Evolutionary conservation across 2,797 vertebrate genomes (phyloP).

Genomic region (Acrocephalus scirpaceus): DNA sequence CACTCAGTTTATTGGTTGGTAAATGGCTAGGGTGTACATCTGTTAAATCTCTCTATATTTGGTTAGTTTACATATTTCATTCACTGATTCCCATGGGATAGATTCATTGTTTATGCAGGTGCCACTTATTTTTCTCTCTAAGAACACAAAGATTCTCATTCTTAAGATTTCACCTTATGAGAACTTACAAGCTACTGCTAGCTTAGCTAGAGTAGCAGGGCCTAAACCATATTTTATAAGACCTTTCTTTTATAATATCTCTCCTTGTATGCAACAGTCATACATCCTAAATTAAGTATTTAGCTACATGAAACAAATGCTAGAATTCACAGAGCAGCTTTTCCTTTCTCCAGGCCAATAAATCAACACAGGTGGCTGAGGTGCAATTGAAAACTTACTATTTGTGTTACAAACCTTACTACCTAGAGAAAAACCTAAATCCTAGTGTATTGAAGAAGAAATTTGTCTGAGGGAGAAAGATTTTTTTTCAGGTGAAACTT

Average conservation of each 20-base stretch:
- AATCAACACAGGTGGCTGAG: background rate
- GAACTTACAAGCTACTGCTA: background rate
- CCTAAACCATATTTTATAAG: background rate
- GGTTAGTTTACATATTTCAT: background rate
- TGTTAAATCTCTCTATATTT: background rate
- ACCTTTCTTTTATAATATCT: background rate
- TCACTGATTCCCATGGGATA: background rate
- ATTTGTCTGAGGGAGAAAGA: background rate
- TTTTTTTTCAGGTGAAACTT: background rate
- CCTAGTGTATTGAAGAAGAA: background rate
- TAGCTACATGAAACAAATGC: background rate
- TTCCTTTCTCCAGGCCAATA: background rate
- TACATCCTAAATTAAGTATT: background rate
- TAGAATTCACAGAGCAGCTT: background rate
- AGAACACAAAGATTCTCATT: background rate
- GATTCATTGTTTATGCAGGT: background rate
- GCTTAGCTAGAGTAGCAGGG: background rate
- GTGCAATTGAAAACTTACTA: background rate
- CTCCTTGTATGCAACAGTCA: background rate
- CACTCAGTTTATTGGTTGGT: background rate
- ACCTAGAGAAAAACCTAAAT: background rate
- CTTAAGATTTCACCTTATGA: background rate
- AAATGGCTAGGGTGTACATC: background rate
- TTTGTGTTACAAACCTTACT: background rate
- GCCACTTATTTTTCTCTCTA: background rate